These are phyloP conservation scores for Drosophila tristis DNA, from an alignment of 1,140 invertebrate genomes.

Conservation along the genomic window DNA sequence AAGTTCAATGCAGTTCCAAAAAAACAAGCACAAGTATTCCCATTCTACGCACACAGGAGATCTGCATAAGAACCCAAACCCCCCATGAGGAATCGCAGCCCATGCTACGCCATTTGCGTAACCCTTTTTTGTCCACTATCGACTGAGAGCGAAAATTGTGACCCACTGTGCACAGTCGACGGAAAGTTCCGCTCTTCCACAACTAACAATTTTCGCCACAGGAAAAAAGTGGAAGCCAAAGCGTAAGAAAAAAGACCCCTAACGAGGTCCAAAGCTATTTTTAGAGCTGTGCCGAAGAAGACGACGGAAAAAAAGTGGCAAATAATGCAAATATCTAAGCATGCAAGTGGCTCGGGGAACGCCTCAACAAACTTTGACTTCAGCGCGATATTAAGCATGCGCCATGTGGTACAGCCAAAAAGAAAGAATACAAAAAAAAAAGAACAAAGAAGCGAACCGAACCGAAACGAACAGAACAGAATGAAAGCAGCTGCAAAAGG, in stretches of 20 bases:
- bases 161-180: constrained; percentile 52
- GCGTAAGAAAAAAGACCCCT: constrained; percentile 4
- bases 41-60: constrained; percentile 5
- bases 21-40: constrained; percentile 6
- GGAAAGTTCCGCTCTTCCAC: constrained; percentile 13
- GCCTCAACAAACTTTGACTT: constrained; percentile 37
- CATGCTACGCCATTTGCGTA: too few species aligned
- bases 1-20: constrained; percentile 26
- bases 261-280: constrained; percentile 43
- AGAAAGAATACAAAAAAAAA: constrained; percentile 4
- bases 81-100: background rate
- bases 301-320: constrained; percentile 50
- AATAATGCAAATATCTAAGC: constrained; percentile 63
- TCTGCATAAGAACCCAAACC: constrained; percentile 25
- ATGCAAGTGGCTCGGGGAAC: constrained; percentile 57
- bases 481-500: constrained; percentile 73
- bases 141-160: constrained; percentile 19
- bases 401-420: constrained; percentile 44
- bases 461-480: constrained; percentile 18
- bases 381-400: constrained; percentile 65
- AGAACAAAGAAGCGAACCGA: constrained; percentile 30
- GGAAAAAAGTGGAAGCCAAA: constrained; percentile 23
- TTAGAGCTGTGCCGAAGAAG: constrained; percentile 37
- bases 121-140: constrained; percentile 27
- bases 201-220: constrained; percentile 75